A percentile compares a stretch with the other conserved stretches of the same genome.
Conservation (phyloP, 2,797 vertebrate species). For the Cottoperca gobio region DNA sequence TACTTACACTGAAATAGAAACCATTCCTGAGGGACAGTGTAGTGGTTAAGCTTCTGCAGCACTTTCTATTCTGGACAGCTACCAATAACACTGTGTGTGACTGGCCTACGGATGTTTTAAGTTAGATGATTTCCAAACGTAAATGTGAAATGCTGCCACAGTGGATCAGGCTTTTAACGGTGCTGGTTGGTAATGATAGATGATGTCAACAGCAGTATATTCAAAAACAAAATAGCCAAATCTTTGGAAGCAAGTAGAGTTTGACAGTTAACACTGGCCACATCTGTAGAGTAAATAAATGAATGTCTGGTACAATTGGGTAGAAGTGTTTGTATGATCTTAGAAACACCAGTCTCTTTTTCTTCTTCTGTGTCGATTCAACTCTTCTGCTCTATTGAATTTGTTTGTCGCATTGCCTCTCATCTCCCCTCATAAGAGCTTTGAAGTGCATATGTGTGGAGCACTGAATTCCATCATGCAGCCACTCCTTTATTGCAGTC, state of each 20-base stretch:
- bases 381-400: constrained; percentile 35
- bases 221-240: neutral
- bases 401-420: constrained; percentile 29
- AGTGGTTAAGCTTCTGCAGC: constrained; percentile 41
- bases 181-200: neutral
- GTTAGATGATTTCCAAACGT: constrained; percentile 10
- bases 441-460: constrained; percentile 42
- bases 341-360: neutral
- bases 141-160: constrained; percentile 9
- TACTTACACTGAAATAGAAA: constrained; percentile 66
- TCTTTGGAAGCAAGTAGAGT: neutral
- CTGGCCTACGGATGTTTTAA: constrained; percentile 32
- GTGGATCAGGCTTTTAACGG: neutral
- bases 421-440: constrained; percentile 24
- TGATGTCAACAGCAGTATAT: neutral
- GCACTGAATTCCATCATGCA: constrained; percentile 42
- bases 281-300: neutral
- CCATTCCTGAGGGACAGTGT: constrained; percentile 51
- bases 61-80: constrained; percentile 47
- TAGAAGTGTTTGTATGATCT: neutral
- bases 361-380: constrained; percentile 16
- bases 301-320: neutral
- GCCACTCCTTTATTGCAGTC: constrained; percentile 50
- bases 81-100: constrained; percentile 20
- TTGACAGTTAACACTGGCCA: neutral